Base-by-base conservation (phyloP, 92 coral and sea anemone species). In the Paragorgia papillata region DNA sequence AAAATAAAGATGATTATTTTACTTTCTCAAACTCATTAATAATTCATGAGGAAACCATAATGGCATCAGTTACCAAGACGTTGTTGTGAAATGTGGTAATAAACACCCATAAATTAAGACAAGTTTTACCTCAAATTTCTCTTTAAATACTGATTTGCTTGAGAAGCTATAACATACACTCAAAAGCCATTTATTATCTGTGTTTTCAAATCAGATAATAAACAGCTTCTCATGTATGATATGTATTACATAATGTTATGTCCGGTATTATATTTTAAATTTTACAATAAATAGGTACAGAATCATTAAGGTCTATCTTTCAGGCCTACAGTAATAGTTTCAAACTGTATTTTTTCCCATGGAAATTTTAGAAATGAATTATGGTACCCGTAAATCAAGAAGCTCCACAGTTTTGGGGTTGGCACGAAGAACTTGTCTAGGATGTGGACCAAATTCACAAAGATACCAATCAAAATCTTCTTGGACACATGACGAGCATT, bases 391-490 rank as follows among this genome's bases (percentile, higher is more conserved):
- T 25, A 94, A 79, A 59, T 94, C 98, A 24, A 87, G 18, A 34
- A 94, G 66, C 54, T 87, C 92, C 14, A 87, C 88, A 25, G 74
- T 88, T 37, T 80, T 80, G 61, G 82, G 10, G 65, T 78, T 83
- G 17, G 89, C 89, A 70, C 89, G 46, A 31, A 92, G 75, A 40
- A 89, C 77, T 64, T 93, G 88, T 43, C 91, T 75, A 15, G 98
- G 98, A 76, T 94, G 92, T 7, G 84, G 81, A n/a, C 88, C 97
- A 89, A 82, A 94, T 24, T 87, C 83, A 79, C 88, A 74, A 66
- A 86, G 89, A 68, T 88, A 87, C 98, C 95, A 91, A 50, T 41
- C 62, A 26, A 70, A 66, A 18, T 80, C 81, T 17, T 58, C 74
- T 3, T 67, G 78, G 9, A 58, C n/a, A 35, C 78, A 53, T 34